These are phyloP conservation scores for Apaloderma vittatum DNA, from an alignment of 2,113 vertebrate genomes.

Conservation along the genomic window DNA sequence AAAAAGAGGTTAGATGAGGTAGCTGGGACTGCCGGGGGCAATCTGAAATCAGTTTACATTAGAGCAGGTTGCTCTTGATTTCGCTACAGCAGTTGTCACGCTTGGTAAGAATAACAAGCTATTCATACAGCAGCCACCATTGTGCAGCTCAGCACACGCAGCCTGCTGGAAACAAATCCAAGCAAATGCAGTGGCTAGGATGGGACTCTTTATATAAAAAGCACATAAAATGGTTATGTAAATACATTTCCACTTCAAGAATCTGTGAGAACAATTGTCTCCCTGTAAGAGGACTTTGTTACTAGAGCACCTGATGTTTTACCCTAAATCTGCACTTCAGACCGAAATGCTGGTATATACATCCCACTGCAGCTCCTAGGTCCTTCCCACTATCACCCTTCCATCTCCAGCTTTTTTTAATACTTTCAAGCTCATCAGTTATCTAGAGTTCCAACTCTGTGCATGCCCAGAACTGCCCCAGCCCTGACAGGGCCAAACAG, in stretches of 20 bases:
- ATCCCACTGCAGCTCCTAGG: background rate
- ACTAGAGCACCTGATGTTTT: background rate
- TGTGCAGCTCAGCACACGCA: background rate
- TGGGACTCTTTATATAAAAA: background rate
- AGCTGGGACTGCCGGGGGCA: constrained; percentile 29
- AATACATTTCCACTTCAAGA: background rate
- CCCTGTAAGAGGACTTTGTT: background rate
- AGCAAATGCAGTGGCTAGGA: background rate
- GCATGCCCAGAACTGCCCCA: constrained; percentile 61
- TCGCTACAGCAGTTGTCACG: constrained; percentile 30
- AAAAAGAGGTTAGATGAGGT: constrained; percentile 34
- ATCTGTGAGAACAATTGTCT: background rate
- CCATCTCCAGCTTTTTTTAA: background rate
- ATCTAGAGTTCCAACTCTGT: background rate
- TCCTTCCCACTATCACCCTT: background rate
- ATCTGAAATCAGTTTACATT: constrained; percentile 69
- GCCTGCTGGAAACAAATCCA: background rate
- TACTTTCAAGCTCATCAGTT: background rate
- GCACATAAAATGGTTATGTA: background rate
- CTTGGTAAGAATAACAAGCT: constrained; percentile 45
- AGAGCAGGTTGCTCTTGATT: constrained; percentile 71
- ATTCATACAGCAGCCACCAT: background rate
- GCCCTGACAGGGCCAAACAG: constrained; percentile 48
- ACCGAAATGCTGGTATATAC: background rate
- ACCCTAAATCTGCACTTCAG: background rate